Percentiles rank a stretch among this genome's conserved stretches.
phyloP scores from a whole-genome alignment of 2,113 vertebrate genomes.

The Caretta caretta region DNA sequence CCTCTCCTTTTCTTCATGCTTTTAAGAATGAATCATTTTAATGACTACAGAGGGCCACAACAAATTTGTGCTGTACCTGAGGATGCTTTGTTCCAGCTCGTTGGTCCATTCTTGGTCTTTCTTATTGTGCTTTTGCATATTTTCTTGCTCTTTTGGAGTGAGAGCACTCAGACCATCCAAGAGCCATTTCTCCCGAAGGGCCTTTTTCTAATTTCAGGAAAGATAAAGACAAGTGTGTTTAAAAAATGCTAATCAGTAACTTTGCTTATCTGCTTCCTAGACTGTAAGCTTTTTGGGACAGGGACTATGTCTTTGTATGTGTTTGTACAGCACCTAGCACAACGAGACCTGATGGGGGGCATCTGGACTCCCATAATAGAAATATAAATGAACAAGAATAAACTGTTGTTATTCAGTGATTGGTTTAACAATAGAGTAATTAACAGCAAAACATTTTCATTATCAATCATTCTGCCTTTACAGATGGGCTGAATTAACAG shows the following conservation, averaged over 20 bases:
- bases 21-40: not conserved
- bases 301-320: accelerated
- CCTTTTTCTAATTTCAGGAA: slow-evolving; percentile 87
- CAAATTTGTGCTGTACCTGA: slow-evolving; percentile 81
- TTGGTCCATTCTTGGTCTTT: slow-evolving; percentile 86
- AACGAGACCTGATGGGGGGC: accelerated
- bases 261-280: not conserved
- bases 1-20: not conserved
- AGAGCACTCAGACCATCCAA: slow-evolving; percentile 91
- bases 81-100: slow-evolving; percentile 87
- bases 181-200: slow-evolving; percentile 94
- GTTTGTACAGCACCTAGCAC: not conserved
- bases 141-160: slow-evolving; percentile 89
- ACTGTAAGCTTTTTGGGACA: not conserved
- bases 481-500: not conserved
- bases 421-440: not conserved
- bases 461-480: not conserved
- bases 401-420: not conserved
- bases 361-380: not conserved
- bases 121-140: slow-evolving; percentile 87
- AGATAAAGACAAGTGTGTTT: not conserved
- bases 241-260: not conserved
- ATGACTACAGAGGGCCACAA: not conserved
- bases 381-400: not conserved
- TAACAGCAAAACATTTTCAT: not conserved